Conservation (phyloP, 2,797 vertebrate genomes). For the Chelonia mydas region DNA sequence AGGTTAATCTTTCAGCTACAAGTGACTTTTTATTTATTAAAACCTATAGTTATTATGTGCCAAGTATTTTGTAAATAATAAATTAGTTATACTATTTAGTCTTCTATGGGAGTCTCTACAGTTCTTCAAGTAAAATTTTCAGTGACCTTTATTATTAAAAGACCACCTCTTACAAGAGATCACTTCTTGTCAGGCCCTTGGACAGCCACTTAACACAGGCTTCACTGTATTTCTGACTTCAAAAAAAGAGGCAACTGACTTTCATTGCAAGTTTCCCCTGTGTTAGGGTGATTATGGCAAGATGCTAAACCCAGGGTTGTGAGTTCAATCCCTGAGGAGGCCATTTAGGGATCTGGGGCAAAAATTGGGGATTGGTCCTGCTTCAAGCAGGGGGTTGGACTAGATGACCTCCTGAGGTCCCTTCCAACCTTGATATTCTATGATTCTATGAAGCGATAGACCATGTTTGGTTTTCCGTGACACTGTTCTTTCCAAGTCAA, state of each 20-base stretch:
- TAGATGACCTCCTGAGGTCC: no score
- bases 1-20: neutral
- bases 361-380: no score
- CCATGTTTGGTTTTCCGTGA: no score
- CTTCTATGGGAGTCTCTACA: neutral
- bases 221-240: neutral
- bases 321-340: no score
- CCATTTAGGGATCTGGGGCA: no score
- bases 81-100: neutral
- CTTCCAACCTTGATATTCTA: no score
- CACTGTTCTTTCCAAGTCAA: no score
- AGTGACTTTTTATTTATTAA: neutral
- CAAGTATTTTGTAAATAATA: neutral
- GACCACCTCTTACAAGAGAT: neutral
- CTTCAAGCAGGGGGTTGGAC: no score
- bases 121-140: neutral
- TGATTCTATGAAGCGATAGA: no score
- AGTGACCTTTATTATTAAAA: neutral
- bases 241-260: neutral
- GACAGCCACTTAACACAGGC: neutral
- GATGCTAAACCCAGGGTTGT: no score
- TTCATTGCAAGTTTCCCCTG: no score
- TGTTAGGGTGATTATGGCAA: no score
- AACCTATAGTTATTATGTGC: neutral
- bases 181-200: neutral